Evolutionary conservation across 2,797 vertebrate genomes (phyloP), one percentile per base, ranked within the genome.

Genomic region (Ctenosaura bakeri): DNA sequence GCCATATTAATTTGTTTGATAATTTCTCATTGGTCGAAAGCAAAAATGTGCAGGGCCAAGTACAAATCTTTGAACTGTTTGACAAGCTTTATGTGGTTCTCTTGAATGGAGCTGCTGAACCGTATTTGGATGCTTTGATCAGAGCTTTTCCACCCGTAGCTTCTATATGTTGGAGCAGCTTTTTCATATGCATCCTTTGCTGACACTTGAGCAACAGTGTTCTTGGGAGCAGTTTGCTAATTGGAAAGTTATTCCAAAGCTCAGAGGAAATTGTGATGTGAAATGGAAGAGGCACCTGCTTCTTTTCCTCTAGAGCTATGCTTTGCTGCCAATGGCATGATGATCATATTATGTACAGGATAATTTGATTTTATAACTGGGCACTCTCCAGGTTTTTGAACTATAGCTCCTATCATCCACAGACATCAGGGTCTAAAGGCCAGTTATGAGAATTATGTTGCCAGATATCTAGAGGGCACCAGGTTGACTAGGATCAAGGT

Each of bases 1-100:
- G 13, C 24, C 42, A n/a, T 85, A 7, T n/a, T 85, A 46, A 38
- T 13, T 16, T 69, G 4, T 69, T 50, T n/a, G 26, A 69, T 71
- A 50, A 84, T 84, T 64, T n/a, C 16, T 13, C 35, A 6, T 76
- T 76, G 46, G 64, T 85, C 83, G 52, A 85, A 85, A 85, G 71
- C 32, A 85, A 85, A 85, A 85, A 85, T 32, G 64, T 32, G 6
- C 29, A 71, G 64, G 20, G 20, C 64, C 83, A 85, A 85, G 64
- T 50, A 52, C 29, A 71, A 46, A 22, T 85, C 42, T 82, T 16
- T 24, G 35, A 85, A 38, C 10, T 69, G 62, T 46, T 85, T 10
- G 32, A 66, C 50, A 85, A 5, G 46, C 38, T 83, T 66, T 83
- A 20, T 79, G 20, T 62, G n/a, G 35, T n/a, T 64, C n/a, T 52